Evolutionary conservation across 2,888 invertebrate genomes (phyloP), one percentile per base, ranked within the genome.

Genomic region (Luffia ferchaultella): DNA sequence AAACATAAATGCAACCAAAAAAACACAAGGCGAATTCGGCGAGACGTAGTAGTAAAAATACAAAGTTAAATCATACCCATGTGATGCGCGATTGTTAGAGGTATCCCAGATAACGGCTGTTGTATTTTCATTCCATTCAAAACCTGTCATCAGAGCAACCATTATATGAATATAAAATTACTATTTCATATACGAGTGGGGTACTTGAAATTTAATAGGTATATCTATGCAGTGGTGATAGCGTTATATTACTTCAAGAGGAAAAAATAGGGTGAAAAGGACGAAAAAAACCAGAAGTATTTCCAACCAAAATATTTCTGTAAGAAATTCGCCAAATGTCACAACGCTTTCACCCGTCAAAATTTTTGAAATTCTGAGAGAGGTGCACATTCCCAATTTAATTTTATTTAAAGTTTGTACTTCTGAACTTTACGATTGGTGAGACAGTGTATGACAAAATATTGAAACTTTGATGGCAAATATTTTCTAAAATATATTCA

Each of bases 31-130:
- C 5, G 42, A 18, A 17, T 2, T 46, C n/a, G n/a, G n/a, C n/a
- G n/a, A n/a, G n/a, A n/a, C n/a, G n/a, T n/a, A n/a, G n/a, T n/a
- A 46, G 2, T 15, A 12, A 15, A 45, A 20, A 5, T 2, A 16
- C 20, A 7, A 48, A 40, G 42, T 17, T 17, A 9, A 41, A 47
- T 56, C 66, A 61, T 58, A 80, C 82, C 82, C 79, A 80, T 80
- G 20, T 79, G 79, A 59, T 79, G 73, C n/a, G 82, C 80, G 9
- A 83, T 76, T 1, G 78, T 79, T 1, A 68, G 56, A 0, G 82
- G 82, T 48, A 83, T 82, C 9, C 78, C 76, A 2, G 70, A 71
- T 9, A 80, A 51, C 0, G 82, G 78, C 52, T 80, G 80, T 54
- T 76, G 76, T 48, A 69, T 68, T 67, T 80, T 82, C 1, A 82